Percentiles rank a stretch among this genome's conserved stretches.
These are phyloP conservation scores for Strix aluco DNA, from an alignment of 2,113 vertebrate genomes.

Conservation along the genomic window DNA sequence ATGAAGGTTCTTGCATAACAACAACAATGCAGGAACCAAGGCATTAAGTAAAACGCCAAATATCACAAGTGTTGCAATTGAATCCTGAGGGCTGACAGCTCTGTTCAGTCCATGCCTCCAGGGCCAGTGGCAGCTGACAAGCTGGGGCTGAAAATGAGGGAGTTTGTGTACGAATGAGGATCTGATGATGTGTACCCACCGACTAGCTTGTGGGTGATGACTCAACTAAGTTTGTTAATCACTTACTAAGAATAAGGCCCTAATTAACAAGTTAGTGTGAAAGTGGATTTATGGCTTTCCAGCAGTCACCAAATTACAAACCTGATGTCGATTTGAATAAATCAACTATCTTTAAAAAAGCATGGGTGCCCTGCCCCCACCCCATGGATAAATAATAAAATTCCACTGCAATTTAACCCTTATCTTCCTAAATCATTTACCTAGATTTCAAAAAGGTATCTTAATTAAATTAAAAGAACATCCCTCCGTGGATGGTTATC, in stretches of 20 bases:
- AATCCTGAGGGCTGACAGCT: background rate
- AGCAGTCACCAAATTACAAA: background rate
- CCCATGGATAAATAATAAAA: background rate
- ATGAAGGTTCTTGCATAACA: background rate
- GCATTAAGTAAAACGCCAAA: background rate
- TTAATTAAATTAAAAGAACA: background rate
- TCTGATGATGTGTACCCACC: background rate
- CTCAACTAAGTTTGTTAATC: slow-evolving; percentile 25
- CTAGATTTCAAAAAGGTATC: background rate
- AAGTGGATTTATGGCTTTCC: background rate
- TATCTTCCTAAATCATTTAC: background rate
- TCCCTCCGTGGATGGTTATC: background rate
- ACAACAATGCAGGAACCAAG: background rate
- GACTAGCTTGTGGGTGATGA: slow-evolving; percentile 36
- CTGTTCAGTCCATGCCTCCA: background rate
- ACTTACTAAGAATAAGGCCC: slow-evolving; percentile 8
- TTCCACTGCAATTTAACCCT: background rate
- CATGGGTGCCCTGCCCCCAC: too few relatives aligned
- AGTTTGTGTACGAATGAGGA: background rate
- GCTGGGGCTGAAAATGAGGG: background rate
- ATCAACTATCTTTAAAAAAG: background rate
- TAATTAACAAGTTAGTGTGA: slow-evolving; percentile 29
- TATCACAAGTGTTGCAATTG: background rate
- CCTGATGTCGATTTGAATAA: background rate
- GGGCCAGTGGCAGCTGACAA: background rate